Evolutionary conservation across 2,888 invertebrate genomes (phyloP).

Genomic region (Tetrapedia diversipes): DNA sequence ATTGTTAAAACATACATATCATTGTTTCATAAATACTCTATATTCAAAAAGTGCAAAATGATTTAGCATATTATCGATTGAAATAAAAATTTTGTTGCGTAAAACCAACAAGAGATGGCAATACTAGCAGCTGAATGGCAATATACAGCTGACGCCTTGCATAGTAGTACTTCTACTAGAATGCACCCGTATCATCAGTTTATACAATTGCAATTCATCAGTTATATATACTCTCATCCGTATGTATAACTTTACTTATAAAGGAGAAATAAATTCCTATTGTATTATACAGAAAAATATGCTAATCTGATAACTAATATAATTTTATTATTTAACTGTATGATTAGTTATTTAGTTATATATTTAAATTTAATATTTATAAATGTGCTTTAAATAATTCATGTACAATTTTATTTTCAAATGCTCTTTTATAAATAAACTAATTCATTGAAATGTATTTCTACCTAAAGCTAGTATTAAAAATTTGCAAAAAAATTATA

Average conservation of each 20-base stretch:
- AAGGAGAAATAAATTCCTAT: background rate
- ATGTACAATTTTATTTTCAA: too few species aligned
- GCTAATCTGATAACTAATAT: background rate
- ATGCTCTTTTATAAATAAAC: too few species aligned
- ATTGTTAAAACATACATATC: too few species aligned
- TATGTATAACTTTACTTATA: slow-evolving; percentile 63
- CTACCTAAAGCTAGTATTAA: too few species aligned
- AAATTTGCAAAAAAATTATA: too few species aligned
- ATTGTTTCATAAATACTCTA: background rate
- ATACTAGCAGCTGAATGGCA: slow-evolving; percentile 32
- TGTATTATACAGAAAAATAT: background rate
- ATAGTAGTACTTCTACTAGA: slow-evolving; percentile 66
- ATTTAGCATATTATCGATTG: background rate
- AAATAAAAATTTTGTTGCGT: background rate
- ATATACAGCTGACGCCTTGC: slow-evolving; percentile 41
- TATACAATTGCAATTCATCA: slow-evolving; percentile 69
- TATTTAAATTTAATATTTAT: background rate
- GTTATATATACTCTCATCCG: slow-evolving; percentile 65
- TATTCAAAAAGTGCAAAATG: background rate
- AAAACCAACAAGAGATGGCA: slow-evolving; percentile 42
- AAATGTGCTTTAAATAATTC: too few species aligned
- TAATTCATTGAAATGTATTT: too few species aligned
- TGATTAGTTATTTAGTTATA: background rate
- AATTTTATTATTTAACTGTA: background rate
- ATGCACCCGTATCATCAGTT: slow-evolving; percentile 66